Base-by-base conservation (phyloP, 2,888 invertebrate species). In the Drosophila pseudotalamancana region DNA sequence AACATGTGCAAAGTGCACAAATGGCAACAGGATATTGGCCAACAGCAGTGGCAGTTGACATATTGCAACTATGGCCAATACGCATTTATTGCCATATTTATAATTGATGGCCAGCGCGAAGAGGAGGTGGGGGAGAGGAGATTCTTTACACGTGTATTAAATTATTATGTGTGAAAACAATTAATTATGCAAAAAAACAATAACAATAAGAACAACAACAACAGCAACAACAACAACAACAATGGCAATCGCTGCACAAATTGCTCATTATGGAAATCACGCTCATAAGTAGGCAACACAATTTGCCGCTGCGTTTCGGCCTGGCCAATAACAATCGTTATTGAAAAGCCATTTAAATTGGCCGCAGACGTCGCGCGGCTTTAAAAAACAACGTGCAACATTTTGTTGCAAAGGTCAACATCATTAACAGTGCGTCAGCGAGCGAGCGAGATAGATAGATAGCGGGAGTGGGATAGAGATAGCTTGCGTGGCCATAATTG, bases 111-210 rank as follows among this genome's bases (percentile, higher is more conserved):
- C 16, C 25, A 11, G 9, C 14, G 9, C 9, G 3, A 16, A 23
- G 8, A 8, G 11, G 6, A 21, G 19, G 21, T 18, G 3, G 39
- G 16, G 29, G 3, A 1, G 18, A n/a, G n/a, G n/a, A n/a, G n/a
- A n/a, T 4, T 9, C 35, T 55, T 72, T 76, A 87, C 85, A 87
- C 87, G 81, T 84, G 85, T 82, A 84, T 87, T 79, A 80, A 88
- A 88, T 87, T 88, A 89, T 89, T 89, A 90, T 89, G 90, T 89
- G 89, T 89, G 88, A 90, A 89, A 90, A 88, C 89, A 90, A 89
- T 90, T 89, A 89, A 90, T 89, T 90, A 88, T 89, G 73, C 82
- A 57, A 56, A 61, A 70, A 67, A 63, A 25, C 2, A 25, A 1
- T 6, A 6, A 29, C 29, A 43, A 29, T 18, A n/a, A n/a, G n/a